These are phyloP conservation scores for Odobenus rosmarus DNA, from an alignment of 2,113 vertebrate species.

Conservation along the genomic window DNA sequence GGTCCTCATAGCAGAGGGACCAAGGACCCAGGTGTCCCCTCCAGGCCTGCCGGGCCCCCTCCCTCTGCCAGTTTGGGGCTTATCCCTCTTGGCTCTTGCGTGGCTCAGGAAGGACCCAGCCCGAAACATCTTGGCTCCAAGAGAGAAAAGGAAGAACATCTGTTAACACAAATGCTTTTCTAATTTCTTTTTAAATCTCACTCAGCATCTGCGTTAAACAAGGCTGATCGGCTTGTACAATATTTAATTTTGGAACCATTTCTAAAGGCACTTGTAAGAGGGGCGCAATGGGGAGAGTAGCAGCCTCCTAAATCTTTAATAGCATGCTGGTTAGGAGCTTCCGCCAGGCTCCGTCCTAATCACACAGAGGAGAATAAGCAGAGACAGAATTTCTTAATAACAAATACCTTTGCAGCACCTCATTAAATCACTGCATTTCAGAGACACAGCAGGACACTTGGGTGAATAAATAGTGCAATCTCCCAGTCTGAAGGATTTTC, in stretches of 20 bases:
- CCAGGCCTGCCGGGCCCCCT: not conserved
- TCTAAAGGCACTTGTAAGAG: constrained; percentile 73
- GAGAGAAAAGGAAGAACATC: constrained; percentile 82
- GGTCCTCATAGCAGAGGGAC: not conserved
- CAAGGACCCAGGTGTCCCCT: not conserved
- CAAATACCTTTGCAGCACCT: constrained; percentile 87
- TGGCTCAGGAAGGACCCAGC: constrained; percentile 59
- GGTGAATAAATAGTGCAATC: constrained; percentile 88
- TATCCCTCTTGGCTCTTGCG: constrained; percentile 12
- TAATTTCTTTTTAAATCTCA: constrained; percentile 79
- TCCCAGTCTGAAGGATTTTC: constrained; percentile 85
- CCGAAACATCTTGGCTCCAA: constrained; percentile 26
- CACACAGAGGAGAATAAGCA: constrained; percentile 57
- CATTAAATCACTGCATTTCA: constrained; percentile 87
- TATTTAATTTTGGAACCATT: constrained; percentile 82
- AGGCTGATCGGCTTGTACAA: constrained; percentile 78
- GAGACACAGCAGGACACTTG: constrained; percentile 86
- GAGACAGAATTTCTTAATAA: constrained; percentile 79
- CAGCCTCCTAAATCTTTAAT: constrained; percentile 79
- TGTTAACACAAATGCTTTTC: constrained; percentile 83
- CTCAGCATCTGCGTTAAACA: constrained; percentile 80
- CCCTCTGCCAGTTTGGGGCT: not conserved
- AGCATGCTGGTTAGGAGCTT: constrained; percentile 71
- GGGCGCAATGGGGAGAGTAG: constrained; percentile 57
- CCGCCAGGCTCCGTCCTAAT: constrained; percentile 61